Evolutionary conservation across 2,888 invertebrate species (phyloP).

Genomic region (Rhimphoctona megacephalus): DNA sequence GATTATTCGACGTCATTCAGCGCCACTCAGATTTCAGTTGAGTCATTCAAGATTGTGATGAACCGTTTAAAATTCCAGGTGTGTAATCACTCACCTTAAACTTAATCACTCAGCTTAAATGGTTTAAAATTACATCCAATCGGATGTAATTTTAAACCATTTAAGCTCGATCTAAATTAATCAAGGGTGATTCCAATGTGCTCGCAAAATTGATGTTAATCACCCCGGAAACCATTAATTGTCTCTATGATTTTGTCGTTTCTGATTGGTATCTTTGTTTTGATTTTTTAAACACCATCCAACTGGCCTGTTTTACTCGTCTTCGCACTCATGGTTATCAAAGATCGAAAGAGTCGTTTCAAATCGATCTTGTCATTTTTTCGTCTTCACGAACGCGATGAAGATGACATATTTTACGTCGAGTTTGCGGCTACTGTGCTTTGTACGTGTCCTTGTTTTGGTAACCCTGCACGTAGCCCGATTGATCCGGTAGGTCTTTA

Average conservation of each 20-base stretch:
- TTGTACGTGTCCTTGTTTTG: conserved; percentile 93
- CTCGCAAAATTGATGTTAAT: neutral
- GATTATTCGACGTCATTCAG: neutral
- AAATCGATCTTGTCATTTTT: conserved; percentile 24
- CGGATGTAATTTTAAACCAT: neutral
- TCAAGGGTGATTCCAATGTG: neutral
- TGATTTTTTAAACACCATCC: conserved; percentile 9
- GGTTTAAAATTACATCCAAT: no score
- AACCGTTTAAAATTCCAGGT: neutral
- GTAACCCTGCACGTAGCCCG: conserved; percentile 94
- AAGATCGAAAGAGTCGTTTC: conserved; percentile 20
- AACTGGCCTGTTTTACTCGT: conserved; percentile 1
- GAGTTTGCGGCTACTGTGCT: conserved; percentile 62
- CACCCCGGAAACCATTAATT: neutral
- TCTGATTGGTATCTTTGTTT: neutral
- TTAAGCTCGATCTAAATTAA: neutral
- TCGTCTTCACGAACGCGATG: conserved; percentile 47
- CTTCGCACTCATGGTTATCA: conserved; percentile 7
- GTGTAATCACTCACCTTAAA: no score
- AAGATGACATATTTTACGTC: conserved; percentile 17
- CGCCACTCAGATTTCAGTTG: neutral
- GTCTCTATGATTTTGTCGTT: neutral
- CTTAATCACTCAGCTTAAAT: no score
- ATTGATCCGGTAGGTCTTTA: conserved; percentile 90
- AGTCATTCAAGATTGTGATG: neutral